Evolutionary conservation across 2,888 invertebrate species (phyloP).

Genomic region (Meghimatium bilineatum): DNA sequence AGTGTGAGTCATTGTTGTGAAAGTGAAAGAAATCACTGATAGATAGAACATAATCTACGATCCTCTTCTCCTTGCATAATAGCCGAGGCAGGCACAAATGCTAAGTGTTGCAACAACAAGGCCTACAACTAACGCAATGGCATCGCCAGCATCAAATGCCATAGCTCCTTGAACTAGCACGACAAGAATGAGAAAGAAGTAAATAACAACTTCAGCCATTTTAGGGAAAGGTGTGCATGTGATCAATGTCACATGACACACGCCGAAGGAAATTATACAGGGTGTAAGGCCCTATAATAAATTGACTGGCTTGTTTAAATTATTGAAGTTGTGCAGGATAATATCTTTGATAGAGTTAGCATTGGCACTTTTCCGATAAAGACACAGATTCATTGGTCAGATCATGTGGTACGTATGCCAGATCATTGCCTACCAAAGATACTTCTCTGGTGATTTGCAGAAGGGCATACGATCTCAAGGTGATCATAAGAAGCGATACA

Average conservation of each 20-base stretch:
- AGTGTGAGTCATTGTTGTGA: not conserved
- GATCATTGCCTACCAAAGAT: no score
- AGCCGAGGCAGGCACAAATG: conserved; percentile 77
- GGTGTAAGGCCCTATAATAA: no score
- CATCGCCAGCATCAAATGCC: conserved; percentile 77
- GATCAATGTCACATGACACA: not conserved
- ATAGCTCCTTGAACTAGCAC: conserved; percentile 69
- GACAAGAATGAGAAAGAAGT: conserved; percentile 59
- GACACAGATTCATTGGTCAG: no score
- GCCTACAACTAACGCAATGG: conserved; percentile 75
- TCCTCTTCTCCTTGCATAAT: conserved; percentile 74
- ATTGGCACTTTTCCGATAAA: no score
- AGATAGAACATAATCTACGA: not conserved
- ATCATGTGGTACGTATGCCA: no score
- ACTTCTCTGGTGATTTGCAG: no score
- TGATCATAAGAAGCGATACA: no score
- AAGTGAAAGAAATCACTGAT: not conserved
- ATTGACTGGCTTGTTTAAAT: no score
- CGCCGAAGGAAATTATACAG: not conserved
- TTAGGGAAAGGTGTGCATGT: conserved; percentile 1
- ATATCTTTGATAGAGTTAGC: no score
- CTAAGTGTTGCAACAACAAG: conserved; percentile 75
- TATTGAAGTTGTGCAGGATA: no score
- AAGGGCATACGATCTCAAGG: no score
- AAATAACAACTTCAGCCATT: conserved; percentile 42